A percentile compares a stretch with the other conserved stretches of the same genome.
Conservation (phyloP, 2,888 invertebrate genomes). For the Drosophila putrida region DNA sequence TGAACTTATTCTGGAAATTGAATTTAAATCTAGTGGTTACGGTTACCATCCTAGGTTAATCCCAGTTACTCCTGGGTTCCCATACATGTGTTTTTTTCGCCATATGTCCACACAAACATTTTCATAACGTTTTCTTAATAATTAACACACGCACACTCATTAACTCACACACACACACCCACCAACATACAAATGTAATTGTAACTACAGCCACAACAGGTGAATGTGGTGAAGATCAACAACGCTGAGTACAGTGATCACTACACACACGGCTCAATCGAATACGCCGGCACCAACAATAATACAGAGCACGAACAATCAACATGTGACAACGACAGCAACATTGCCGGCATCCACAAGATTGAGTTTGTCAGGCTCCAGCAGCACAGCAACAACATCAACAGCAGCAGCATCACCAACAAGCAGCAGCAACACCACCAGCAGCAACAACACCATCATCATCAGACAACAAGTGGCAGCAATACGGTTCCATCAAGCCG, state of each 20-base stretch:
- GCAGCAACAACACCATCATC: conserved; percentile 51
- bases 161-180: conserved; percentile 7
- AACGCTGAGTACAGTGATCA: conserved; percentile 84
- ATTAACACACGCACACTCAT: conserved; percentile 7
- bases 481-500: conserved; percentile 69
- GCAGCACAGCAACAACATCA: conserved; percentile 68
- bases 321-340: conserved; percentile 82
- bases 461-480: conserved; percentile 46
- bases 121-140: conserved; percentile 4
- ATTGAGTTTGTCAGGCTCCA: conserved; percentile 84
- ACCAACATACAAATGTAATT: conserved; percentile 10
- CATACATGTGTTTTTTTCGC: background rate
- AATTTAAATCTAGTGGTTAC: too few species aligned
- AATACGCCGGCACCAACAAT: conserved; percentile 80
- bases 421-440: conserved; percentile 56
- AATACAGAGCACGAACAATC: conserved; percentile 84
- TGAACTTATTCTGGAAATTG: too few species aligned
- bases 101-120: conserved; percentile 1
- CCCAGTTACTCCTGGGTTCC: background rate
- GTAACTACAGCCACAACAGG: conserved; percentile 75
- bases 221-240: conserved; percentile 85
- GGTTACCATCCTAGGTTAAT: background rate
- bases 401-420: conserved; percentile 61
- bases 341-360: conserved; percentile 83
- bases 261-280: conserved; percentile 82